Base-by-base conservation (phyloP, 1,140 invertebrate species). In the Zaprionus capensis region DNA sequence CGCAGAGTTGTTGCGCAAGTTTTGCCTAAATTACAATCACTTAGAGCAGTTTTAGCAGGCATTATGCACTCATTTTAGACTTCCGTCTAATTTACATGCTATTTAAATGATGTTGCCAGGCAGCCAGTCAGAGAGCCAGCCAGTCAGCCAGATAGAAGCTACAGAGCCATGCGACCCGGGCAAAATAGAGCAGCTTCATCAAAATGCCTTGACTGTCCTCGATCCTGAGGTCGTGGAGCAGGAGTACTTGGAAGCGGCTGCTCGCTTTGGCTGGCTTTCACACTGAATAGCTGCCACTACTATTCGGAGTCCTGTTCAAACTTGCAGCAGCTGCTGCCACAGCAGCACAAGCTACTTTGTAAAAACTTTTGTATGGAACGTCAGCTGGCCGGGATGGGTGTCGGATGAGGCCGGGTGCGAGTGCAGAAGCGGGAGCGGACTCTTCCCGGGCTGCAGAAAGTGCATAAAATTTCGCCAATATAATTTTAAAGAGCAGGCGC, bases 21-120 rank as follows among this genome's bases (percentile, higher is more conserved):
- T 90, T 79, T 81, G 79, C 85, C 85, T 85, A 90, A 90, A 90
- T 90, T 90, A 90, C 85, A 90, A 90, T 90, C 86, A 90, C 85
- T 90, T 90, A 90, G 76, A 82, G 76, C 85, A 85, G 81, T 90
- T 90, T 90, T 82, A 90, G 79, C 74, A 90, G 85, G 85, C 85
- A 90, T 90, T 90, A 85, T 90, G 85, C 85, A 90, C 81, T 90
- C 86, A 84, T 90, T 90, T 90, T 90, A 85, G 85, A 90, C 85
- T 90, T 90, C 81, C 86, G 85, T 90, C 85, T 90, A 90, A 90
- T 90, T 90, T 90, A 90, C 85, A 90, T 90, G 85, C 85, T 90
- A 90, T 90, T 90, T 90, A 90, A 90, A 90, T 90, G 84, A 90
- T 90, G 85, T 83, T 84, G 69, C 51, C 67, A 76, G 58, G 65